phyloP scores from a whole-genome alignment of 2,113 vertebrate genomes.

The Caracal caracal region DNA sequence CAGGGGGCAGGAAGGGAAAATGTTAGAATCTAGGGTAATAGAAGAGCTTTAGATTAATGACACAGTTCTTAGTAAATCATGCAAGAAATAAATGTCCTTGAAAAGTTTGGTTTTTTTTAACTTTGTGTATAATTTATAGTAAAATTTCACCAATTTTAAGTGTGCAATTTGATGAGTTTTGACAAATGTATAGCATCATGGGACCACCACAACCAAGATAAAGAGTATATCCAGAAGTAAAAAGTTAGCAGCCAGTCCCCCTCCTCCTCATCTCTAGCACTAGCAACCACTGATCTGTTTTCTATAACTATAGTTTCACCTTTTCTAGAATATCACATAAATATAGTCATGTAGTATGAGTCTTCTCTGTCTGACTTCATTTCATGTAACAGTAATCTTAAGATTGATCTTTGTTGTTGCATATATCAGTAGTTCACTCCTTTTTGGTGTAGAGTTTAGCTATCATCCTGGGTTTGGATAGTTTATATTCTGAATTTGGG shows the following conservation, averaged over 20 bases:
- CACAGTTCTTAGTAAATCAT: not conserved
- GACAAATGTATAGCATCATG: not conserved
- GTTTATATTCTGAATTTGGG: slow-evolving; percentile 12
- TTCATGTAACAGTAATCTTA: not conserved
- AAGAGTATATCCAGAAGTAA: not conserved
- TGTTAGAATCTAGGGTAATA: not conserved
- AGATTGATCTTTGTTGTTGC: not conserved
- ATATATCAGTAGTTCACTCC: not conserved
- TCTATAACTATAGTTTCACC: not conserved
- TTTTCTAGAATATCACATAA: not conserved
- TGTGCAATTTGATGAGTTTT: not conserved
- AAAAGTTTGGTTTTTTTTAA: not conserved
- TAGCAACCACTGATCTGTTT: not conserved
- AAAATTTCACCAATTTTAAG: slow-evolving; percentile 21
- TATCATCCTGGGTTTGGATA: not conserved
- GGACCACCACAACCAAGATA: not conserved
- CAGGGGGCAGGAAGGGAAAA: not conserved
- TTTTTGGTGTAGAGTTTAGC: not conserved
- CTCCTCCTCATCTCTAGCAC: not conserved
- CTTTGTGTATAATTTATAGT: not conserved
- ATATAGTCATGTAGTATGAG: not conserved
- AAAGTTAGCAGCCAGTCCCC: not conserved
- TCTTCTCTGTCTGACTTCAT: not conserved
- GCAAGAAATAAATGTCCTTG: not conserved
- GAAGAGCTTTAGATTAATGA: not conserved